Percentiles rank a stretch among this genome's conserved stretches.
Conservation (phyloP, 2,797 vertebrate species). For the Melopsittacus undulatus region DNA sequence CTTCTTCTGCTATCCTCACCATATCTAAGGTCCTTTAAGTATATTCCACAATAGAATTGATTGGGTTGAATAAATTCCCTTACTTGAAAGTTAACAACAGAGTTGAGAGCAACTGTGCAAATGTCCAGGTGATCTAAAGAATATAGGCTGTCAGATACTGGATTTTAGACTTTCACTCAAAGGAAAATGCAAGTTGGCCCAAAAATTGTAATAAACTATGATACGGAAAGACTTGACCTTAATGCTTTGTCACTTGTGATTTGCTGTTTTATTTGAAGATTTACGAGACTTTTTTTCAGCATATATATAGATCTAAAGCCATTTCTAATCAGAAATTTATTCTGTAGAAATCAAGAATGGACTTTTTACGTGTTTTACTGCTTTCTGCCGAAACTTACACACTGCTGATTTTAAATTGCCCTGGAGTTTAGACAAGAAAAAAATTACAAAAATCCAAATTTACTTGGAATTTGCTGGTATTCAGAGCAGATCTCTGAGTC, state of each 20-base stretch:
- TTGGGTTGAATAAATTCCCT: neutral
- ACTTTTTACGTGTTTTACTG: neutral
- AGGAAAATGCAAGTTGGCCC: neutral
- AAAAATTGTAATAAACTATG: neutral
- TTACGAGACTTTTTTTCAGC: neutral
- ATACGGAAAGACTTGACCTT: neutral
- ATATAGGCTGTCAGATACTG: neutral
- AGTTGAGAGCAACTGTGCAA: neutral
- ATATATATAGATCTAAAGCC: neutral
- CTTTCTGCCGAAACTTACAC: neutral
- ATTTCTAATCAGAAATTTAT: neutral
- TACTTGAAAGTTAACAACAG: constrained; percentile 19
- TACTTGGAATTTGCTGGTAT: neutral
- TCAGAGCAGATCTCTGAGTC: neutral
- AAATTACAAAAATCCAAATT: neutral
- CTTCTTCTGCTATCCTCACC: constrained; percentile 1
- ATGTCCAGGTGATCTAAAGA: neutral
- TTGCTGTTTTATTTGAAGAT: neutral
- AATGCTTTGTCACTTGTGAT: neutral
- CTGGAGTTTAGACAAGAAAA: neutral
- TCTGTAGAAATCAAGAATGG: neutral
- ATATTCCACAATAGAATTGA: neutral
- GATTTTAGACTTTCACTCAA: neutral
- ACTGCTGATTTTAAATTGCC: neutral
- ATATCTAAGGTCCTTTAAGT: neutral